A percentile compares a stretch with the other conserved stretches of the same genome.
phyloP scores from a whole-genome alignment of 2,888 invertebrate species.

The Synanthedon andrenaeformis region DNA sequence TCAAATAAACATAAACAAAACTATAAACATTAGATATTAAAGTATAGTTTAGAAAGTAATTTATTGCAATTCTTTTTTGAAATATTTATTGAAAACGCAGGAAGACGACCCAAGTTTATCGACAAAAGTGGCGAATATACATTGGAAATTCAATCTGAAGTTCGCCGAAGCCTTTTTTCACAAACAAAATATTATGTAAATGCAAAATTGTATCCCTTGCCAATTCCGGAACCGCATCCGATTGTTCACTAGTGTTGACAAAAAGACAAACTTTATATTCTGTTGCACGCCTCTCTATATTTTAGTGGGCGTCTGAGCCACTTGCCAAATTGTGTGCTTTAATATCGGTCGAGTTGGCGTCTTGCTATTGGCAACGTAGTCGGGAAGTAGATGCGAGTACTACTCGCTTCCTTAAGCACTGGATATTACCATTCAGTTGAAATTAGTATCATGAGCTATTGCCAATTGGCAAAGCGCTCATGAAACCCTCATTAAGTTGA shows the following conservation, averaged over 20 bases:
- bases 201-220: slow-evolving; percentile 34
- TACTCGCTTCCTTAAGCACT: background rate
- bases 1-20: too few species aligned
- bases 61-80: too few species aligned
- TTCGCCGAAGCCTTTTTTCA: slow-evolving; percentile 4
- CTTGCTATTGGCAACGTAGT: slow-evolving; percentile 30
- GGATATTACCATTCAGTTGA: background rate
- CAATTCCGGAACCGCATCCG: slow-evolving; percentile 25
- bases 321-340: slow-evolving; percentile 60
- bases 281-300: slow-evolving; percentile 27
- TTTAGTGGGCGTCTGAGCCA: slow-evolving; percentile 26
- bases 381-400: background rate
- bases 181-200: slow-evolving; percentile 34
- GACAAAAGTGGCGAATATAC: background rate
- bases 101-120: background rate
- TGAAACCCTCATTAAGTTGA: too few species aligned
- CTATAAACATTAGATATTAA: too few species aligned
- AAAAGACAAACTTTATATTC: slow-evolving; percentile 33
- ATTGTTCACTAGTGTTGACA: slow-evolving; percentile 28
- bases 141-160: slow-evolving; percentile 6
- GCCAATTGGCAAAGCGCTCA: too few species aligned
- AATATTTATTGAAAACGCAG: too few species aligned
- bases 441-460: too few species aligned
- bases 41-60: too few species aligned
- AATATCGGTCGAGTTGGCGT: slow-evolving; percentile 44